Percentiles rank a stretch among this genome's conserved stretches.
These are phyloP conservation scores for Brachystomella parvula DNA, from an alignment of 1,140 invertebrate genomes.

Conservation along the genomic window DNA sequence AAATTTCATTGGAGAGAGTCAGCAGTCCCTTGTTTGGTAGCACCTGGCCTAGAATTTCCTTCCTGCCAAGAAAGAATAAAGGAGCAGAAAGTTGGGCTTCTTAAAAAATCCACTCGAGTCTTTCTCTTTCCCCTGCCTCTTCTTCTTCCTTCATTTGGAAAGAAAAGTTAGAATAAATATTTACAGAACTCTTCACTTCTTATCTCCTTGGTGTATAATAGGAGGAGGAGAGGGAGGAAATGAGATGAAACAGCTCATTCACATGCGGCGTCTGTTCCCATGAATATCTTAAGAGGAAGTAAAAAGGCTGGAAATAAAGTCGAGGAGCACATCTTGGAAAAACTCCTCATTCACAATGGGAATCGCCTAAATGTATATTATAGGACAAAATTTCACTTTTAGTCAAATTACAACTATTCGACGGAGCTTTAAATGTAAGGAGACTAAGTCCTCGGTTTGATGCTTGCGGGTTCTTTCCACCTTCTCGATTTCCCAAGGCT, in stretches of 20 bases:
- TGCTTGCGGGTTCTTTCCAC: too few relatives aligned
- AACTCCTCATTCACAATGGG: background rate
- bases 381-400: background rate
- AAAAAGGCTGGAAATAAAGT: background rate
- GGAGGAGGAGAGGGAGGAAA: background rate
- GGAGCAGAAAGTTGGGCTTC: background rate
- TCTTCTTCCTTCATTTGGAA: slow-evolving; percentile 11
- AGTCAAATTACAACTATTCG: too few relatives aligned
- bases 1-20: background rate
- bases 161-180: slow-evolving; percentile 18
- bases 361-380: background rate
- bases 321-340: background rate
- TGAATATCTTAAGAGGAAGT: slow-evolving; percentile 7
- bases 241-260: slow-evolving; percentile 13
- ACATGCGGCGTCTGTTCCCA: slow-evolving; percentile 1
- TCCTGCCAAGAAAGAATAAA: too few relatives aligned
- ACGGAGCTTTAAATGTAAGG: too few relatives aligned
- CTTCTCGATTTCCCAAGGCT: too few relatives aligned
- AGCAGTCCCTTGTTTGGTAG: background rate
- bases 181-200: slow-evolving; percentile 3
- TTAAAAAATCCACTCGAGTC: background rate
- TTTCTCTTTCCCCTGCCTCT: slow-evolving; percentile 1
- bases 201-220: background rate
- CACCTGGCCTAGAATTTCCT: background rate
- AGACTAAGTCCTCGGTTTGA: too few relatives aligned